Base-by-base conservation (phyloP, 2,113 vertebrate species). In the Chauna torquata region DNA sequence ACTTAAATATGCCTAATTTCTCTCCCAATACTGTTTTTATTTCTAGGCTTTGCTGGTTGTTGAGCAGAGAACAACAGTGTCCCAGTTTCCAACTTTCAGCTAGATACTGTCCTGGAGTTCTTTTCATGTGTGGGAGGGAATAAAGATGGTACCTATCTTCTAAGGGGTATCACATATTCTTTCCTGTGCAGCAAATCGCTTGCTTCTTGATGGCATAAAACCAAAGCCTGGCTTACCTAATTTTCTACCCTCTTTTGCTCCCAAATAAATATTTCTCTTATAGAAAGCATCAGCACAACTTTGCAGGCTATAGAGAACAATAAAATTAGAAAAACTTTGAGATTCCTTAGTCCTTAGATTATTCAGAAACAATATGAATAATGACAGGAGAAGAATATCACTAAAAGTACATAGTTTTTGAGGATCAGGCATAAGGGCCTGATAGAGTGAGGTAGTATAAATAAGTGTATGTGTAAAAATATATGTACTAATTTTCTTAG, bases 71-170 rank as follows among this genome's bases (percentile, higher is more conserved):
- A 88, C 24, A 76, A 9, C 45, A 81, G 13, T 17, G 11, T 58
- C 12, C 18, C 34, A 30, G 32, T 90, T 85, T 80, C 57, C 59
- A 76, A 9, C 16, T 79, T 76, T 61, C 50, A 40, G 3, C 17
- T 75, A 23, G 32, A 20, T 54, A 82, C 17, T 50, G 34, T 65
- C 30, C 20, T 57, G 6, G 16, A 85, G 6, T 44, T 36, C 12
- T 27, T 81, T 82, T 47, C 49, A 28, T 57, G 22, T 34, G 2
- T 38, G 32, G 30, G 7, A 1, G 12, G 9, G 16, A 28, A 59
- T 69, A 72, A 40, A 52, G 4, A 12, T 1, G 1, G 2, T 38
- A 25, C 0, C 0, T 47, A 2, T 62, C 42, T 72, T 83, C 27
- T 57, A 45, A 77, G 17, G 13, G 71, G 44, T 57, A 30, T 28